Evolutionary conservation across 92 coral and sea anemone species (phyloP), one percentile per base, ranked within the genome.

Genomic region (Phenganax marumi): DNA sequence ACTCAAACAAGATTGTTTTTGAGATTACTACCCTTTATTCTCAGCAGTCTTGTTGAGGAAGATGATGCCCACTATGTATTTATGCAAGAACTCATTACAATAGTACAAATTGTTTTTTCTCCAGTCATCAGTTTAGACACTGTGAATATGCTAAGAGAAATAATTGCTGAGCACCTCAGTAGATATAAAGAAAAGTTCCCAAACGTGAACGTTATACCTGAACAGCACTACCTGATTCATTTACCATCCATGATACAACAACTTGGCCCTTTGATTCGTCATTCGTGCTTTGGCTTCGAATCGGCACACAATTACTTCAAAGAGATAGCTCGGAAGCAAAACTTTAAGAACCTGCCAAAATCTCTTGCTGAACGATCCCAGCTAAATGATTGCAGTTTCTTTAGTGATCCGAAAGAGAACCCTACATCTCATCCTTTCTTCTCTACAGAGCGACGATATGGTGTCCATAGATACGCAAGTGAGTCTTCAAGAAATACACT

Each of bases 11-110:
- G 83, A 77, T 50, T 84, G 77, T 76, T 84, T 26, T 84, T 86
- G 8, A 25, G 87, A 73, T 39, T 85, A 10, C 25, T 91, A 72
- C 89, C 91, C 23, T 91, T 88, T 80, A 68, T 88, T 69, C 16
- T 86, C 10, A 55, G 89, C 54, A 77, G 77, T 71, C 70, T 88
- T 62, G 82, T 91, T 75, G 85, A 81, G 74, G 74, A 72, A 21
- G 56, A 82, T 61, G 86, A 88, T 71, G 70, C 82, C 5, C 70
- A 65, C 60, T 81, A 81, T 50, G 26, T 25, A 16, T 55, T 81
- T 19, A 5, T 68, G 18, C 11, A 14, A 3, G 63, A 81, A 50
- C 51, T 81, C 17, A 69, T 81, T 25, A 12, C 8, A 7, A 51
- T 81, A 21, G 62, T 51, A 17, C 77, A 82, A 26, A 6, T 82